Evolutionary conservation across 2,888 invertebrate species (phyloP).

Genomic region (Chouioia cunea): DNA sequence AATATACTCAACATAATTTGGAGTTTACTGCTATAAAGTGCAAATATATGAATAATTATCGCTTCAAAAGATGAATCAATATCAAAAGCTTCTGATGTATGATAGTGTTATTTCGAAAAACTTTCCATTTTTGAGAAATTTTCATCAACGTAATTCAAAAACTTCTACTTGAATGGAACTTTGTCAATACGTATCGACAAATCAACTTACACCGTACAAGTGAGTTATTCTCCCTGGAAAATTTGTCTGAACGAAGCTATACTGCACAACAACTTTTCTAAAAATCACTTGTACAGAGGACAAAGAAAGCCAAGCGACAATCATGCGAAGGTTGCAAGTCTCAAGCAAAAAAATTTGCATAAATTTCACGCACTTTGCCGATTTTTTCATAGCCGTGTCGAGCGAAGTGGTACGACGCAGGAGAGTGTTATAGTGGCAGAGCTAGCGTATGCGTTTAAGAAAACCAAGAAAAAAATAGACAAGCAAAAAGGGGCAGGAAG

Average conservation of each 20-base stretch:
- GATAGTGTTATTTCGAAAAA: conserved; percentile 8
- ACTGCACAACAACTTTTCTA: background rate
- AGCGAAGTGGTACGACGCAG: background rate
- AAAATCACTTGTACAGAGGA: background rate
- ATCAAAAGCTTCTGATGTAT: no score
- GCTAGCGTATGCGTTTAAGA: background rate
- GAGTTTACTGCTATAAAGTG: no score
- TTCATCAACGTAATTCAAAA: conserved; percentile 19
- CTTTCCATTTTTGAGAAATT: conserved; percentile 5
- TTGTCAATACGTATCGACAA: conserved; percentile 13
- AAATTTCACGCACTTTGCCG: background rate
- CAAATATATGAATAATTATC: no score
- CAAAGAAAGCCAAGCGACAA: background rate
- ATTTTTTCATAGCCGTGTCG: background rate
- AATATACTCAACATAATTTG: no score
- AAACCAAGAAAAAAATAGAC: conserved; percentile 5
- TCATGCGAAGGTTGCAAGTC: no score
- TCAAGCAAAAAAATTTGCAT: no score
- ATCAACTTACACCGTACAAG: background rate
- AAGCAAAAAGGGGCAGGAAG: conserved; percentile 24
- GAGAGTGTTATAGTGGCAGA: background rate
- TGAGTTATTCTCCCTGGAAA: conserved; percentile 13
- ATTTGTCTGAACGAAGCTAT: background rate
- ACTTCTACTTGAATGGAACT: conserved; percentile 1
- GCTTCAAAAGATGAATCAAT: no score